Conservation (phyloP, 2,888 invertebrate species). For the Ectemnius continuus region DNA sequence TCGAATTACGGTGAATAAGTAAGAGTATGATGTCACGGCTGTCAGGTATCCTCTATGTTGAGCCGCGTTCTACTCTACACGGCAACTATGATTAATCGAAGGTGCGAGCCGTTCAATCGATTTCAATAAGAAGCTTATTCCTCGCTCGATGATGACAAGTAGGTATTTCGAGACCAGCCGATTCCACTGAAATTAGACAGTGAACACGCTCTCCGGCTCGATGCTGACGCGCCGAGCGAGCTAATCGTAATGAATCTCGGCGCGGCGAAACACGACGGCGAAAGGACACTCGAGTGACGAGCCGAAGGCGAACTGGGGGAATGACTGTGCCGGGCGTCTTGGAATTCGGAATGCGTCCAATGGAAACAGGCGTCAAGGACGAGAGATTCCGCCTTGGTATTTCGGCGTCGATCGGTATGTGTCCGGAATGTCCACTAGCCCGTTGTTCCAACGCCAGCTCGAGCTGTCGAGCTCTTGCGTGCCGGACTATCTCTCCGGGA, state of each 20-base stretch:
- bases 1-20: too few species aligned
- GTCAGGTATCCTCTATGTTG: too few species aligned
- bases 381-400: constrained; percentile 63
- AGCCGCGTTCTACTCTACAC: too few species aligned
- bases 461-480: constrained; percentile 61
- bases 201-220: background rate
- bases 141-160: background rate
- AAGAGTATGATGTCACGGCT: too few species aligned
- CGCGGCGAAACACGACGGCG: constrained; percentile 1
- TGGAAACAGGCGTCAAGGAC: constrained; percentile 49
- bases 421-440: constrained; percentile 73
- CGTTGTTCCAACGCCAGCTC: constrained; percentile 74
- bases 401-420: constrained; percentile 71
- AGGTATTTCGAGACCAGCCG: background rate
- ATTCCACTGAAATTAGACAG: constrained; percentile 7
- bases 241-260: constrained; percentile 30
- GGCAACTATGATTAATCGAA: background rate
- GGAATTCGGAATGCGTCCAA: constrained; percentile 68
- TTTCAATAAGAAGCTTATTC: constrained; percentile 2
- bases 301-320: constrained; percentile 22
- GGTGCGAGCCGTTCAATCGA: background rate
- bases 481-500: constrained; percentile 60
- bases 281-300: constrained; percentile 15
- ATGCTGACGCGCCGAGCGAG: background rate
- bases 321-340: constrained; percentile 56